Evolutionary conservation across 2,888 invertebrate species (phyloP), one percentile per base, ranked within the genome.

Genomic region (Thecocarcelia acutangulata): DNA sequence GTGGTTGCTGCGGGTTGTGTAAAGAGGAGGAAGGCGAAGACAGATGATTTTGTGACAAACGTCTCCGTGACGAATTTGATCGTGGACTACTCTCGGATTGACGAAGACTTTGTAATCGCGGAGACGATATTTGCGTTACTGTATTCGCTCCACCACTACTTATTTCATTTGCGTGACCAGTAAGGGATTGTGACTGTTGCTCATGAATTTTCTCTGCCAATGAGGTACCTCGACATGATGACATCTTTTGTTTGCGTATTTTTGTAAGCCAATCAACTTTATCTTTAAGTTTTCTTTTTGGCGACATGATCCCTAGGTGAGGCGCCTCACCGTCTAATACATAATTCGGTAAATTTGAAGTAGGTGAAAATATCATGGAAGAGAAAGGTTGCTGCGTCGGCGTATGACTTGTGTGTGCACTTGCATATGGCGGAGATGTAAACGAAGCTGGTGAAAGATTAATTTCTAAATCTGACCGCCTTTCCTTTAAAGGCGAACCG

Each of bases 291-390:
- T 92, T 92, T 79, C 94, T 94, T 37, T 92, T 93, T 0, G 96
- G 95, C 0, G 96, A 95, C 92, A 93, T 93, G 9, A 89, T 87
- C 46, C 93, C 91, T 66, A 95, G 88, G 88, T 96, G 96, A 0
- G 96, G 96, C 0, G 96, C 96, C 44, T 94, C 94, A 0, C 96
- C 96, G 85, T 94, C 94, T 13, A 94, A 84, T 0, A 95, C 95
- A 86, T 93, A 96, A 90, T 96, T 94, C 0, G 96, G 96, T 80
- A 96, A 89, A 88, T 96, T 94, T 15, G 92, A 92, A 0, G 95
- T 95, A 0, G 95, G 95, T 1, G 95, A 93, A 59, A 91, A 91
- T 87, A 84, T 90, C 82, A 83, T 89, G 80, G 84, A 88, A 19
- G 86, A 78, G 6, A 85, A 77, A 0, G 84, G 66, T 28, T 75